Evolutionary conservation across 2,797 vertebrate species (phyloP).

Genomic region (Aulostomus chinensis): DNA sequence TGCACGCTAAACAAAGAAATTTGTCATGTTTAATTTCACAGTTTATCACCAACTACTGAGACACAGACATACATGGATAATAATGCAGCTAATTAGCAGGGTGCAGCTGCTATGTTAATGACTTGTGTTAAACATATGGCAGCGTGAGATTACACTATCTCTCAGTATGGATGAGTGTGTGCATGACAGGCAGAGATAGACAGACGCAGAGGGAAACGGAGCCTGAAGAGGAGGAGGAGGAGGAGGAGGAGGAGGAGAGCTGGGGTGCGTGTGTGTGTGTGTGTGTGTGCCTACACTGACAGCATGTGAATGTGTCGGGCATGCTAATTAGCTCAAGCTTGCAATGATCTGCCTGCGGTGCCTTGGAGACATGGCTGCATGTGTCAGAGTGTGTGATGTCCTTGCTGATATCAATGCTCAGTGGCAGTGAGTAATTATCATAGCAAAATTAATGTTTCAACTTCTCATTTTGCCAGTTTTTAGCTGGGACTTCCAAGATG

Average conservation of each 20-base stretch:
- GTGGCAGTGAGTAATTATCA: slow-evolving; percentile 42
- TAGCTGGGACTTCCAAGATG: neutral
- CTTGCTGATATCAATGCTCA: slow-evolving; percentile 54
- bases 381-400: slow-evolving; percentile 53
- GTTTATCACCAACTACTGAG: slow-evolving; percentile 53
- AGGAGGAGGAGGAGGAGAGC: slow-evolving; percentile 6
- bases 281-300: slow-evolving; percentile 15
- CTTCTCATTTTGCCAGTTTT: neutral
- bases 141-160: slow-evolving; percentile 62
- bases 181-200: slow-evolving; percentile 23
- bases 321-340: slow-evolving; percentile 53
- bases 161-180: slow-evolving; percentile 33
- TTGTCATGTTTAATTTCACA: slow-evolving; percentile 61
- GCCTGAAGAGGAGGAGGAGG: slow-evolving; percentile 11
- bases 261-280: slow-evolving; percentile 4
- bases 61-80: slow-evolving; percentile 47
- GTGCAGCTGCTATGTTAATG: slow-evolving; percentile 66
- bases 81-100: slow-evolving; percentile 60
- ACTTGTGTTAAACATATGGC: slow-evolving; percentile 62
- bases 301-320: slow-evolving; percentile 48
- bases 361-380: slow-evolving; percentile 31
- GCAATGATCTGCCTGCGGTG: slow-evolving; percentile 36
- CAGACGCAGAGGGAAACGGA: slow-evolving; percentile 21
- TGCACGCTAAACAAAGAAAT: slow-evolving; percentile 38
- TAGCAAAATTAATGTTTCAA: slow-evolving; percentile 18